Evolutionary conservation across 2,113 vertebrate species (phyloP).

Genomic region (Anguilla japonica): DNA sequence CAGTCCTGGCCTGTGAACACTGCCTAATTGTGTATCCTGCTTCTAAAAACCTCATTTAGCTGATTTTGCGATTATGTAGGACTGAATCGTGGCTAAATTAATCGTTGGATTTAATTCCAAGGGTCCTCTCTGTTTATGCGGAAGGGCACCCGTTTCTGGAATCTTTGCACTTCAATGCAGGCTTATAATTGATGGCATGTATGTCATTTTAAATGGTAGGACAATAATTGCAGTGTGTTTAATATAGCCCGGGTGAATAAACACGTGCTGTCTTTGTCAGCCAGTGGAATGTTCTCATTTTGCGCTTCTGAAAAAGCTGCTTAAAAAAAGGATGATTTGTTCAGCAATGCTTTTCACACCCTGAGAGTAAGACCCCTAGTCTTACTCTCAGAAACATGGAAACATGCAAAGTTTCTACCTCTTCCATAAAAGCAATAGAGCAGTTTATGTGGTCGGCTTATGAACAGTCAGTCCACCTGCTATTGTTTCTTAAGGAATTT

Average conservation of each 20-base stretch:
- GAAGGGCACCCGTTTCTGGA: not conserved
- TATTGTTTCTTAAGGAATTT: not conserved
- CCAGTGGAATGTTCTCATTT: not conserved
- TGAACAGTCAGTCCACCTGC: too few species aligned
- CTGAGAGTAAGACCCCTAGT: not conserved
- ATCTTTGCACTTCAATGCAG: not conserved
- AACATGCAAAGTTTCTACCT: not conserved
- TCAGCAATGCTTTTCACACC: not conserved
- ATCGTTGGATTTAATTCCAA: conserved; percentile 64
- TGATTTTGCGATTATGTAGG: conserved; percentile 54
- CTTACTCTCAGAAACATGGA: not conserved
- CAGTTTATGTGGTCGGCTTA: too few species aligned
- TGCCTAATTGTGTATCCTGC: conserved; percentile 59
- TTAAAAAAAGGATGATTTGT: not conserved
- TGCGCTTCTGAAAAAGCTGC: too few species aligned
- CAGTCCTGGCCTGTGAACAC: conserved; percentile 50
- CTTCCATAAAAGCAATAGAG: not conserved
- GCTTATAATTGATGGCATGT: not conserved
- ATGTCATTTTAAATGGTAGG: not conserved
- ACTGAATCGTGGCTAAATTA: conserved; percentile 53
- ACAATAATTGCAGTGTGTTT: not conserved
- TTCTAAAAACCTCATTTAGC: conserved; percentile 48
- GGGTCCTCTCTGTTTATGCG: conserved; percentile 36
- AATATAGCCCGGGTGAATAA: not conserved
- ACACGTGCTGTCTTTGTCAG: not conserved